Evolutionary conservation across 1,140 invertebrate genomes (phyloP).

Genomic region (Cotesia typhae): DNA sequence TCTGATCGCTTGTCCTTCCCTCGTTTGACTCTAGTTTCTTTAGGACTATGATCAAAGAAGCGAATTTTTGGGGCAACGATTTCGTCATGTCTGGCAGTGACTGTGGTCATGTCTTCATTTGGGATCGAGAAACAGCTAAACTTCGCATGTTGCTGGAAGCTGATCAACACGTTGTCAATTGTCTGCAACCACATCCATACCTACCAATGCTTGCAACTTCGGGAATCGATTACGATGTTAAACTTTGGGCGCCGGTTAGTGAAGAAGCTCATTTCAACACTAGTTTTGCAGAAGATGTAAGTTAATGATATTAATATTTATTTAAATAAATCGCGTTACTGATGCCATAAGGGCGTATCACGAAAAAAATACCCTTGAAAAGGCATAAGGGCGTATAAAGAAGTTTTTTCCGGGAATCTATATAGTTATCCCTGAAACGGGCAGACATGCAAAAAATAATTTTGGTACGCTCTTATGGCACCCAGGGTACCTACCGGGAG

Average conservation of each 20-base stretch:
- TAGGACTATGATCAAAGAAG: slow-evolving; percentile 90
- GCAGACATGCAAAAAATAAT: too few species aligned
- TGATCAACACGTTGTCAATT: slow-evolving; percentile 88
- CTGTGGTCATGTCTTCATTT: slow-evolving; percentile 82
- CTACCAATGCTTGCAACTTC: slow-evolving; percentile 85
- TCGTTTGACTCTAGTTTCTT: slow-evolving; percentile 65
- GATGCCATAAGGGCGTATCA: too few species aligned
- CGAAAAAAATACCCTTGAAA: too few species aligned
- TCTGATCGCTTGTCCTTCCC: slow-evolving; percentile 58
- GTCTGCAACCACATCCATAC: slow-evolving; percentile 85
- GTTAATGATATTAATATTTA: slow-evolving; percentile 35
- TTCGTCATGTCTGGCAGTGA: slow-evolving; percentile 88
- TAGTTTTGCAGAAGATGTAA: slow-evolving; percentile 76
- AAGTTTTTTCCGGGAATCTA: too few species aligned
- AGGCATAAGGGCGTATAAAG: too few species aligned
- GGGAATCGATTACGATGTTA: slow-evolving; percentile 91
- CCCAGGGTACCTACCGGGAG: too few species aligned
- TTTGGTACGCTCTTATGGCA: too few species aligned
- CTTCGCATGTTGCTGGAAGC: slow-evolving; percentile 83
- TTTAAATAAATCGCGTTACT: too few species aligned
- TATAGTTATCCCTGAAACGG: too few species aligned
- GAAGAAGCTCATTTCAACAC: slow-evolving; percentile 72
- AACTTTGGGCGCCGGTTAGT: slow-evolving; percentile 81
- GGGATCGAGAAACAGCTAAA: slow-evolving; percentile 72
- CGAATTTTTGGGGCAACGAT: slow-evolving; percentile 86